A percentile compares a stretch with the other conserved stretches of the same genome.
phyloP scores from a whole-genome alignment of 2,888 invertebrate genomes.

The Drosophila macrospina region DNA sequence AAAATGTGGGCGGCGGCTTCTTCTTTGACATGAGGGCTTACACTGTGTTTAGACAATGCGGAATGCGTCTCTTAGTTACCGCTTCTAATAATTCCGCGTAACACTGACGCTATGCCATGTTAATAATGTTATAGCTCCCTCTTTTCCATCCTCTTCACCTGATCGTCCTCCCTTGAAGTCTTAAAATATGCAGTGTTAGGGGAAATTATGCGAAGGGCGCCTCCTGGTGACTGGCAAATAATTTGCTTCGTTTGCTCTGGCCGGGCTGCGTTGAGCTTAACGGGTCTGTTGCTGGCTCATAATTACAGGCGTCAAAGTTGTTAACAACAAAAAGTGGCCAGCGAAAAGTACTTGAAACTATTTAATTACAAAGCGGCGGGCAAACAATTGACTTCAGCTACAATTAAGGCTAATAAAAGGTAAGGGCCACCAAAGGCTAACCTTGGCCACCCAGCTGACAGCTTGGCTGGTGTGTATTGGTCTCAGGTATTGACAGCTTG shows the following conservation, averaged over 20 bases:
- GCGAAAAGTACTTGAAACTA: constrained; percentile 71
- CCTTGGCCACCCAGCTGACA: constrained; percentile 35
- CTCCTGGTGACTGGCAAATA: constrained; percentile 40
- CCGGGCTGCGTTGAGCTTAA: background rate
- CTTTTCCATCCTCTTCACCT: background rate
- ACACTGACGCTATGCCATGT: constrained; percentile 30
- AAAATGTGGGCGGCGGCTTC: constrained; percentile 43
- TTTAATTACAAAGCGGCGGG: constrained; percentile 75
- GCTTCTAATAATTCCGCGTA: constrained; percentile 9
- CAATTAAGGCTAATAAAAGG: constrained; percentile 67
- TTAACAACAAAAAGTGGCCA: constrained; percentile 72
- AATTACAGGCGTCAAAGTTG: constrained; percentile 76
- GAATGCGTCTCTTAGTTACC: constrained; percentile 48
- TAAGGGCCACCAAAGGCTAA: constrained; percentile 14
- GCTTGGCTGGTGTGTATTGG: constrained; percentile 33
- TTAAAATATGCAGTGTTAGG: constrained; percentile 28
- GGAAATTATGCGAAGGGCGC: constrained; percentile 4
- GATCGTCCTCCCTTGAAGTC: background rate
- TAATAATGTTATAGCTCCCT: constrained; percentile 5
- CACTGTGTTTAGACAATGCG: constrained; percentile 40
- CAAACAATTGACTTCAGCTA: constrained; percentile 74
- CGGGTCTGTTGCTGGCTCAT: constrained; percentile 35
- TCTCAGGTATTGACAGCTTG: constrained; percentile 47
- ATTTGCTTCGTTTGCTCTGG: constrained; percentile 30
- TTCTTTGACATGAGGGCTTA: constrained; percentile 21